Evolutionary conservation across 1,140 invertebrate species (phyloP).

Genomic region (Drosophila leontia): DNA sequence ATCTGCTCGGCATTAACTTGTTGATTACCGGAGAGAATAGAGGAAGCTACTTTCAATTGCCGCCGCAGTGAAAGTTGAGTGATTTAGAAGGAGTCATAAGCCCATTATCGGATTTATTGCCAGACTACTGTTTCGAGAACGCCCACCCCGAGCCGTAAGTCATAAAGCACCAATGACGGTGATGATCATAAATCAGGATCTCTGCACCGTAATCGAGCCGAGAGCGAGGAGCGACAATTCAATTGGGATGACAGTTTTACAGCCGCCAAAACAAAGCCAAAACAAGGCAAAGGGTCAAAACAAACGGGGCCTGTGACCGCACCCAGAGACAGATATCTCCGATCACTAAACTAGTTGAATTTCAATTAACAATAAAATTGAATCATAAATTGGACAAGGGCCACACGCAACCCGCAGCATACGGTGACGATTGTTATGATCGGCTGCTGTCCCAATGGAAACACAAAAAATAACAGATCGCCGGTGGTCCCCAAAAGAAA

Average conservation of each 20-base stretch:
- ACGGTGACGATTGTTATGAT: conserved; percentile 77
- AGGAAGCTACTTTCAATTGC: conserved; percentile 56
- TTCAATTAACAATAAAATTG: conserved; percentile 85
- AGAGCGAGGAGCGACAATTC: conserved; percentile 36
- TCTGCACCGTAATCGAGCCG: conserved; percentile 8
- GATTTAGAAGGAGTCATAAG: conserved; percentile 45
- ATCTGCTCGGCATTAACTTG: conserved; percentile 29
- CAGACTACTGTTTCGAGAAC: conserved; percentile 54
- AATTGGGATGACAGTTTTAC: conserved; percentile 74
- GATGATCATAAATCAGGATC: conserved; percentile 74
- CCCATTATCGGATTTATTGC: conserved; percentile 61
- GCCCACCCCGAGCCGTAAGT: conserved; percentile 17
- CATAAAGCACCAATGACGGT: conserved; percentile 35
- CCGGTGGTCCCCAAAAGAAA: conserved; percentile 71
- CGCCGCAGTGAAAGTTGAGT: conserved; percentile 40
- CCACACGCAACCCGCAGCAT: conserved; percentile 73
- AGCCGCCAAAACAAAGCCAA: conserved; percentile 52
- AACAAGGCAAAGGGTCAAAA: conserved; percentile 50
- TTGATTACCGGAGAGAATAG: conserved; percentile 38
- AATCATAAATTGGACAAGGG: conserved; percentile 76
- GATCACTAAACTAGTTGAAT: conserved; percentile 82
- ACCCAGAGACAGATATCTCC: conserved; percentile 36
- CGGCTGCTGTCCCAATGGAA: conserved; percentile 41
- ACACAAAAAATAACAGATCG: conserved; percentile 41
- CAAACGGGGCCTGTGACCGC: conserved; percentile 49